Percentiles rank a stretch among this genome's conserved stretches.
Evolutionary conservation across 1,140 invertebrate species (phyloP).

Genomic region (Bursaphelenchus mucronatus): DNA sequence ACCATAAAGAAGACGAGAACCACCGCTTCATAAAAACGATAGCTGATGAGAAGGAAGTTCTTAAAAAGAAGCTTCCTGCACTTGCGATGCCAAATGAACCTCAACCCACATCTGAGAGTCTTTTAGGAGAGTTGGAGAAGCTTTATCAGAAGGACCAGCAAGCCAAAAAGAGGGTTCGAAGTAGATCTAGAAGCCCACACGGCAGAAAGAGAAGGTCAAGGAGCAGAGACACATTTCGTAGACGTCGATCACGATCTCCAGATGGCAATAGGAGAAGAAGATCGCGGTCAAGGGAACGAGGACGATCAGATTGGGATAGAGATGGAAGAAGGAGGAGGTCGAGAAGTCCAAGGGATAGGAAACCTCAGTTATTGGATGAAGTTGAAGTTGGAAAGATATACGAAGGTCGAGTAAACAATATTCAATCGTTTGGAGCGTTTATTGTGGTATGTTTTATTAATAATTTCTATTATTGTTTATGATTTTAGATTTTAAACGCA

Average conservation of each 20-base stretch:
- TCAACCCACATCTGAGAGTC: constrained; percentile 22
- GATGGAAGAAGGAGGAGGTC: constrained; percentile 40
- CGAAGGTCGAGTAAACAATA: constrained; percentile 85
- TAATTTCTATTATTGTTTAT: constrained; percentile 7
- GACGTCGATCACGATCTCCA: constrained; percentile 18
- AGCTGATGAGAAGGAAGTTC: constrained; percentile 63
- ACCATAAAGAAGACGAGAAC: too few species aligned
- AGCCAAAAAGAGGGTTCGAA: constrained; percentile 3
- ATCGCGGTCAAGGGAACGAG: constrained; percentile 16
- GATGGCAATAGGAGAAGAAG: not conserved
- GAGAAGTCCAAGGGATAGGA: constrained; percentile 43
- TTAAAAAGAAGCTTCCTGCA: constrained; percentile 78
- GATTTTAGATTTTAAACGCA: constrained; percentile 2
- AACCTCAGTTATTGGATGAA: constrained; percentile 60
- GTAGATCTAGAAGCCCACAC: constrained; percentile 18
- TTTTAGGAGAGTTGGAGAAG: constrained; percentile 80
- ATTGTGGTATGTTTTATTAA: constrained; percentile 67
- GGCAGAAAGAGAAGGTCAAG: constrained; percentile 21
- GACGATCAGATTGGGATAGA: constrained; percentile 29
- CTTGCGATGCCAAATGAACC: constrained; percentile 78
- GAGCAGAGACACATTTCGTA: constrained; percentile 12
- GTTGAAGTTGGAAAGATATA: constrained; percentile 73
- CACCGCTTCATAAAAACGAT: constrained; percentile 28
- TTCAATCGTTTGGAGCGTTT: constrained; percentile 95
- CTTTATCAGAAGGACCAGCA: constrained; percentile 68